Conservation (phyloP, 1,140 invertebrate species). For the Drosophila pallidifrons region DNA sequence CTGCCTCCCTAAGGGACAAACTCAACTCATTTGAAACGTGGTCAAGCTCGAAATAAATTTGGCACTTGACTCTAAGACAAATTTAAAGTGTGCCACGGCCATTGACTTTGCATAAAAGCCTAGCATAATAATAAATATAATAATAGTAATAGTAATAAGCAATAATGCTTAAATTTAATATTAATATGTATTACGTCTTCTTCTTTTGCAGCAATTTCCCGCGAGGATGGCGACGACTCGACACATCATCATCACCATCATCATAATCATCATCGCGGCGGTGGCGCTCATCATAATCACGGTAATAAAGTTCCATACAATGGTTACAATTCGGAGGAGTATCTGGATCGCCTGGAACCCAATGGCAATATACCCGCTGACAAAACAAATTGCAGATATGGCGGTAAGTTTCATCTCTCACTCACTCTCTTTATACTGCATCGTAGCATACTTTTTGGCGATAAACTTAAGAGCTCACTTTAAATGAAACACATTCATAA, state of each 20-base stretch:
- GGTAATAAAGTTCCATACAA: constrained; percentile 91
- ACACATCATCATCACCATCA: constrained; percentile 82
- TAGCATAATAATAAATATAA: constrained; percentile 26
- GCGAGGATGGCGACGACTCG: constrained; percentile 90
- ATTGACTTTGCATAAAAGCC: constrained; percentile 33
- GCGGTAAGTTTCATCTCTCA: constrained; percentile 66
- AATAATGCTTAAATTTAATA: constrained; percentile 7
- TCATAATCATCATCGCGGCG: constrained; percentile 80
- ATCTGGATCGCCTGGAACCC: constrained; percentile 94
- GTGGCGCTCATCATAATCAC: constrained; percentile 83
- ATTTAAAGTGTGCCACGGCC: background rate
- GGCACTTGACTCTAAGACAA: no score
- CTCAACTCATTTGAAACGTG: constrained; percentile 30
- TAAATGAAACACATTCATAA: constrained; percentile 71
- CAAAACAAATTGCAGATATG: constrained; percentile 84
- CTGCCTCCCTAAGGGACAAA: background rate
- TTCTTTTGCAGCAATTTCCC: constrained; percentile 89
- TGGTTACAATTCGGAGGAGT: constrained; percentile 94
- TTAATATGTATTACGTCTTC: constrained; percentile 45
- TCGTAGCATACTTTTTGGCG: constrained; percentile 8
- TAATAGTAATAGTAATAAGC: constrained; percentile 8
- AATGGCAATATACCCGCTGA: constrained; percentile 92
- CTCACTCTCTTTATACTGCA: background rate
- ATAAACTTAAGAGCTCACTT: constrained; percentile 7
- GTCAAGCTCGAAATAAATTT: constrained; percentile 33